A percentile compares a stretch with the other conserved stretches of the same genome.
Conservation (phyloP, 2,113 vertebrate genomes). For the Fukomys damarensis region DNA sequence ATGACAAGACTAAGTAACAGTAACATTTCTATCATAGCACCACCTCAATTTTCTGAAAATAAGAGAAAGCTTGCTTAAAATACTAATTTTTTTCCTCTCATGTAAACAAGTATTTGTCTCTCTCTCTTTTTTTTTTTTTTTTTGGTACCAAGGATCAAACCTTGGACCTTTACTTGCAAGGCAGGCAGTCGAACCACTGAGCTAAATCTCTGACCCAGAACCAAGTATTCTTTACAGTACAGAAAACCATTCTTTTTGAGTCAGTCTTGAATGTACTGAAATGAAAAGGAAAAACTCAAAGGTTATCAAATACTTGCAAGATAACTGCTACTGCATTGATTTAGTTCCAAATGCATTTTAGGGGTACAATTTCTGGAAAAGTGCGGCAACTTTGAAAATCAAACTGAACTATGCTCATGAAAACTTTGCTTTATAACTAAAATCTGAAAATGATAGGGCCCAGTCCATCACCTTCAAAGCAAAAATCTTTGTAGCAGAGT, state of each 20-base stretch:
- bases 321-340: background rate
- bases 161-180: too few species aligned
- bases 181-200: too few species aligned
- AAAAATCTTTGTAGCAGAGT: background rate
- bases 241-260: background rate
- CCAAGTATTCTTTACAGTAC: background rate
- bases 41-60: background rate
- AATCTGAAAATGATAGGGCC: background rate
- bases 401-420: background rate
- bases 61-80: background rate
- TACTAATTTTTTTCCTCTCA: background rate
- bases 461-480: background rate
- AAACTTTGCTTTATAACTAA: background rate
- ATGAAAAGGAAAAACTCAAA: slow-evolving; percentile 9
- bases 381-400: background rate
- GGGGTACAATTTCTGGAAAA: background rate
- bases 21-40: background rate
- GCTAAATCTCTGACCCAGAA: too few species aligned
- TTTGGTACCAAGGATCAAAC: too few species aligned
- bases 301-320: background rate
- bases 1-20: background rate
- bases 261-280: background rate
- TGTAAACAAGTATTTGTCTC: background rate
- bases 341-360: background rate
- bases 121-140: too few species aligned